Evolutionary conservation across 2,888 invertebrate genomes (phyloP).

Genomic region (Mythimna ferrago): DNA sequence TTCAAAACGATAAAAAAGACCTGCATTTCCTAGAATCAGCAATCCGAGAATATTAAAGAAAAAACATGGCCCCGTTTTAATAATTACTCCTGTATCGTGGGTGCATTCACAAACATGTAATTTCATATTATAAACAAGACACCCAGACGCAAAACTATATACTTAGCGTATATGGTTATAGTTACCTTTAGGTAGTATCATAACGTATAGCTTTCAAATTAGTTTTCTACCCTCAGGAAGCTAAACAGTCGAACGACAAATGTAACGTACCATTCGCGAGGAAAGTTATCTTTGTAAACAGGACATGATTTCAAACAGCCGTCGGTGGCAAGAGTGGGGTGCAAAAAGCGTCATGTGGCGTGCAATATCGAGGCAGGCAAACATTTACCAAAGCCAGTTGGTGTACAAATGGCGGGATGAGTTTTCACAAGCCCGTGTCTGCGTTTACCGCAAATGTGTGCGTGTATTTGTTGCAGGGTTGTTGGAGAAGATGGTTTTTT

Average conservation of each 20-base stretch:
- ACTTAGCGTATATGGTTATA: no score
- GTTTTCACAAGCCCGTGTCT: slow-evolving; percentile 75
- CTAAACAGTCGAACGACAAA: slow-evolving; percentile 63
- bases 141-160: no score
- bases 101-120: no score
- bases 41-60: no score
- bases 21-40: no score
- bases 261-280: slow-evolving; percentile 65
- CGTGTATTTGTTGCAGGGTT: slow-evolving; percentile 14
- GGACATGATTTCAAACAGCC: slow-evolving; percentile 73
- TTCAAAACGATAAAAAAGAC: no score
- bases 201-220: slow-evolving; percentile 12
- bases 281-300: slow-evolving; percentile 75
- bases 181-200: no score
- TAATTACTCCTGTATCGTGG: no score
- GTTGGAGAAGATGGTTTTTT: background rate
- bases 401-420: slow-evolving; percentile 80
- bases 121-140: no score
- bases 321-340: slow-evolving; percentile 62
- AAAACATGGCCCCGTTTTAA: no score
- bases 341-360: slow-evolving; percentile 79
- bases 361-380: slow-evolving; percentile 85
- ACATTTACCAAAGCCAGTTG: slow-evolving; percentile 81
- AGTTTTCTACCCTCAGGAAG: slow-evolving; percentile 23
- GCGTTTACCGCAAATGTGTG: slow-evolving; percentile 58